Evolutionary conservation across 2,797 vertebrate genomes (phyloP).

Genomic region (Alauda arvensis): DNA sequence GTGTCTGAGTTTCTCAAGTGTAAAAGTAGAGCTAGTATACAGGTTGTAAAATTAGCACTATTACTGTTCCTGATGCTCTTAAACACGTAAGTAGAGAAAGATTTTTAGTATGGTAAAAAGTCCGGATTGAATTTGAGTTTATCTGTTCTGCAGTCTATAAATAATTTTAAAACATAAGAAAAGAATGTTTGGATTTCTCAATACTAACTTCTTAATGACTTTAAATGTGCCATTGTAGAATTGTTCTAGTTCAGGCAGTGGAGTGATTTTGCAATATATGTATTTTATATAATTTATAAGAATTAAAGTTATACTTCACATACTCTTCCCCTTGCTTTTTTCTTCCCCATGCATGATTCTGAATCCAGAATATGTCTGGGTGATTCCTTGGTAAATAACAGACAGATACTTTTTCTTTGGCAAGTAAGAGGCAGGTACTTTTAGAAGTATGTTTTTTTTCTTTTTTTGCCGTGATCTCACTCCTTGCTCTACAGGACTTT

Average conservation of each 20-base stretch:
- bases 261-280: not conserved
- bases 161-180: not conserved
- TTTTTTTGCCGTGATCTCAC: not conserved
- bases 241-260: not conserved
- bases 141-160: not conserved
- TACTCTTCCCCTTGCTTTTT: not conserved
- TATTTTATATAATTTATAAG: not conserved
- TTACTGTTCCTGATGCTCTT: not conserved
- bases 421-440: not conserved
- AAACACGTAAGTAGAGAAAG: not conserved
- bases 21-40: not conserved
- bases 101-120: not conserved
- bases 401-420: not conserved
- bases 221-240: not conserved
- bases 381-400: not conserved
- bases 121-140: not conserved
- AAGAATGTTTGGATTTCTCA: not conserved
- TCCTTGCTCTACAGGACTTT: not conserved
- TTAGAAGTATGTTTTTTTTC: not conserved
- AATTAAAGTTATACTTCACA: not conserved
- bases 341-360: not conserved
- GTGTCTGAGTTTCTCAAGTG: not conserved
- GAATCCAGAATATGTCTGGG: not conserved
- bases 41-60: not conserved
- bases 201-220: not conserved